Evolutionary conservation across 2,888 invertebrate species (phyloP).

Genomic region (Marasmarcha lunaedactyla): DNA sequence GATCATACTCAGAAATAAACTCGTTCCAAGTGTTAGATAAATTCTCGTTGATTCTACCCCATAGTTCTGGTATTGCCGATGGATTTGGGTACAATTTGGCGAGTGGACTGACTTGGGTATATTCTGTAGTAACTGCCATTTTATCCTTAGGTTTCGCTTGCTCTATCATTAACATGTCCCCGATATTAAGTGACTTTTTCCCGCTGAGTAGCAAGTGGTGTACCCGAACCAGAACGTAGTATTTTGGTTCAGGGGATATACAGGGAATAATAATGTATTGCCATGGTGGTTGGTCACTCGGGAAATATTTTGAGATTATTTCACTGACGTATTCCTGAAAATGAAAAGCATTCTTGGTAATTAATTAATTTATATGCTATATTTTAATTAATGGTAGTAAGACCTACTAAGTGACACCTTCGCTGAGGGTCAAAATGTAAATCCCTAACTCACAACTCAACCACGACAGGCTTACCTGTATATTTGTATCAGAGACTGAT

Average conservation of each 20-base stretch:
- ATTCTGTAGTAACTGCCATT: conserved; percentile 26
- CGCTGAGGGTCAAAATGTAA: too few species aligned
- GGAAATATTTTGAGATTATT: conserved; percentile 81
- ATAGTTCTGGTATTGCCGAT: conserved; percentile 74
- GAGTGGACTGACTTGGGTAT: conserved; percentile 50
- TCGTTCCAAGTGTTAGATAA: conserved; percentile 84
- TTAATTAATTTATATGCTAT: too few species aligned
- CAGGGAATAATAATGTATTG: conserved; percentile 81
- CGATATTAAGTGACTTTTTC: conserved; percentile 76
- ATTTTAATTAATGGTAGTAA: too few species aligned
- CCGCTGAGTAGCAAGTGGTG: conserved; percentile 83
- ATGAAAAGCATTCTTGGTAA: background rate
- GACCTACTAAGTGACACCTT: too few species aligned
- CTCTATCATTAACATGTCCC: conserved; percentile 78
- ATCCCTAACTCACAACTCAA: too few species aligned
- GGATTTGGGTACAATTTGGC: conserved; percentile 70
- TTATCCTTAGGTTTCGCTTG: conserved; percentile 45
- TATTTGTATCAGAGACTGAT: conserved; percentile 76
- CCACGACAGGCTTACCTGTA: conserved; percentile 81
- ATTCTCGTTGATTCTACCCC: conserved; percentile 75
- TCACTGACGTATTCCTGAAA: conserved; percentile 81
- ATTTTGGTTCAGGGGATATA: conserved; percentile 63
- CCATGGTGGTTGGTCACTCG: conserved; percentile 81
- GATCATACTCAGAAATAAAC: conserved; percentile 82
- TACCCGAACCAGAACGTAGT: conserved; percentile 77